phyloP scores from a whole-genome alignment of 2,113 vertebrate genomes.

The Alaudala cheleensis region DNA sequence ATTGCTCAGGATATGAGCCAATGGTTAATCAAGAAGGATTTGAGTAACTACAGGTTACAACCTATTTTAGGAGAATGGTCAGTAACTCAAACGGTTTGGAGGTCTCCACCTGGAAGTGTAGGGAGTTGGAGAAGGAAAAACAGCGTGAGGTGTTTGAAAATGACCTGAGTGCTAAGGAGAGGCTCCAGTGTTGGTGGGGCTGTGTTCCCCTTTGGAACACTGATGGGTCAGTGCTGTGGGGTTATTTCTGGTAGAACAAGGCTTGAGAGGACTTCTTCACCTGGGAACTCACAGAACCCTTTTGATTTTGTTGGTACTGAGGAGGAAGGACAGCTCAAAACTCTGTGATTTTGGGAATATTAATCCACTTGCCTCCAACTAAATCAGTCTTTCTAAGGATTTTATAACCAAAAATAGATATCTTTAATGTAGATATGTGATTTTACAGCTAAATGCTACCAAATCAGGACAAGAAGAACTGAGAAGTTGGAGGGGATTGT shows the following conservation, averaged over 20 bases:
- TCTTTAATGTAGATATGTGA: not conserved
- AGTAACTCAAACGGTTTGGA: not conserved
- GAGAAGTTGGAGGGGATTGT: not conserved
- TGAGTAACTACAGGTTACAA: not conserved
- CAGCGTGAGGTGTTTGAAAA: not conserved
- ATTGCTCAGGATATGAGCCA: not conserved
- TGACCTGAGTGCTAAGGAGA: not conserved
- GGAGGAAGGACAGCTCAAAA: not conserved
- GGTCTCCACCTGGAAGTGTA: not conserved
- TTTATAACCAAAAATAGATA: not conserved
- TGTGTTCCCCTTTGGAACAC: not conserved
- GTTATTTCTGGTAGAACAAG: not conserved
- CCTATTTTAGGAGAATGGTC: not conserved
- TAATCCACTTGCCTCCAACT: not conserved
- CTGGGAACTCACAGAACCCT: not conserved
- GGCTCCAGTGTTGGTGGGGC: not conserved
- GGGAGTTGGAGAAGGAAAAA: not conserved
- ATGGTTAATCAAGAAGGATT: not conserved
- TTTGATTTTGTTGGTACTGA: not conserved
- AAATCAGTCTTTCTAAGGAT: not conserved
- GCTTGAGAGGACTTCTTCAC: not conserved
- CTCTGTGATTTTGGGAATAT: not conserved
- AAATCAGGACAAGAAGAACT: not conserved
- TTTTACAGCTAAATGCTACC: not conserved
- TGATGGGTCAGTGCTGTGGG: not conserved